phyloP scores from a whole-genome alignment of 2,797 vertebrate species.

The Sus cebifrons region DNA sequence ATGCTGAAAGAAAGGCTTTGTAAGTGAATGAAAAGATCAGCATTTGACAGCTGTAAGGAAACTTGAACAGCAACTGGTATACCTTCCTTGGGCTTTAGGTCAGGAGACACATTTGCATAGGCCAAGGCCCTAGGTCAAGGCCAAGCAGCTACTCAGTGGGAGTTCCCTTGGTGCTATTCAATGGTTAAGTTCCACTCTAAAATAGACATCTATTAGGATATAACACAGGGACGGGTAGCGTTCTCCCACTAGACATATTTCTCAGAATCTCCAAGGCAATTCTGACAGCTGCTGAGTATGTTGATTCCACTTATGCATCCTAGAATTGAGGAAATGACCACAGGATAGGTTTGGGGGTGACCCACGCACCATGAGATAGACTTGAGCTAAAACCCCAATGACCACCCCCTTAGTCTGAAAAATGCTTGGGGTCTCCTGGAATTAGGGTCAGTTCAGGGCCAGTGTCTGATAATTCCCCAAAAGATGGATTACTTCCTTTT shows the following conservation, averaged over 20 bases:
- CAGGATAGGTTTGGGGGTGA: not conserved
- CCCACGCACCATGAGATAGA: accelerated
- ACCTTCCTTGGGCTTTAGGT: not conserved
- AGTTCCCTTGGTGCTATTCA: not conserved
- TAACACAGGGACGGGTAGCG: not conserved
- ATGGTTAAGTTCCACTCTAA: not conserved
- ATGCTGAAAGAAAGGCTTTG: not conserved
- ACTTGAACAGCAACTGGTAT: not conserved
- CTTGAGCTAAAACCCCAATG: not conserved
- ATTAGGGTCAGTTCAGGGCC: not conserved
- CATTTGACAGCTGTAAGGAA: not conserved
- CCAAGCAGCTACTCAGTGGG: not conserved
- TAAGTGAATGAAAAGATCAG: not conserved
- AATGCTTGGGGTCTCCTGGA: not conserved
- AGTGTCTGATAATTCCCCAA: not conserved
- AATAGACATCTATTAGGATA: not conserved
- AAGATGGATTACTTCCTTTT: not conserved
- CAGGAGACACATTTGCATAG: not conserved
- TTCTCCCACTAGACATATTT: not conserved
- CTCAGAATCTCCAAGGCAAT: not conserved
- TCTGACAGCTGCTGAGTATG: not conserved
- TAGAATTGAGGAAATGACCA: not conserved
- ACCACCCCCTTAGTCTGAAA: not conserved
- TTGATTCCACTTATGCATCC: not conserved
- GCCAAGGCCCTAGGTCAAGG: not conserved